Evolutionary conservation across 2,888 invertebrate species (phyloP), one percentile per base, ranked within the genome.

Genomic region (Pediacus dermestoides): DNA sequence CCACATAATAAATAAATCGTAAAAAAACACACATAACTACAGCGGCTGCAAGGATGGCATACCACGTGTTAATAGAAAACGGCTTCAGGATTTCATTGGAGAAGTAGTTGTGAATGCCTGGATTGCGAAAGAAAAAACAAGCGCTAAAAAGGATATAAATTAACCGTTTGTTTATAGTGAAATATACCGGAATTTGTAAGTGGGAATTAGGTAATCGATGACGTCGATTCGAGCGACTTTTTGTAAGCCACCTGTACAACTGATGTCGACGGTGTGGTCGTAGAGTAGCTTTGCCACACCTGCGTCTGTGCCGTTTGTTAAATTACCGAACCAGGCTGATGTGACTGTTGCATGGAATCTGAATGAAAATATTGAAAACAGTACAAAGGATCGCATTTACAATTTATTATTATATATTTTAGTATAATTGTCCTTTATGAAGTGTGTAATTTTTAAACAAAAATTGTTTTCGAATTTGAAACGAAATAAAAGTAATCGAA

Each of bases 71-170:
- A 9, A 3, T 7, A 6, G 3, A 3, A 23, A 23, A 23, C 3
- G 23, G 23, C 10, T 23, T 23, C 10, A 23, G 10, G n/a, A 23
- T 10, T 23, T 23, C 23, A 23, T 23, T 23, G 4, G 23, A 23
- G 9, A n/a, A 23, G n/a, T n/a, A 9, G 8, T 23, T n/a, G 23
- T 23, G 10, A 6, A 23, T 10, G n/a, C 23, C 23, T 4, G 23
- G 23, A 23, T 23, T 23, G 9, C 23, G 23, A 23, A 23, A 23
- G 3, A 23, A 9, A 23, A 23, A 23, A 23, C 23, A 23, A 23
- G 23, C 4, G 10, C 23, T 23, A n/a, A 11, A 28, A 7, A 2
- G 3, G 14, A 9, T 2, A n/a, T n/a, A n/a, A n/a, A n/a, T n/a
- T n/a, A n/a, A n/a, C n/a, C n/a, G n/a, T n/a, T n/a, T n/a, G n/a